Percentiles rank a stretch among this genome's conserved stretches.
These are phyloP conservation scores for Sinosuthora webbiana DNA, from an alignment of 2,113 vertebrate genomes.

Conservation along the genomic window DNA sequence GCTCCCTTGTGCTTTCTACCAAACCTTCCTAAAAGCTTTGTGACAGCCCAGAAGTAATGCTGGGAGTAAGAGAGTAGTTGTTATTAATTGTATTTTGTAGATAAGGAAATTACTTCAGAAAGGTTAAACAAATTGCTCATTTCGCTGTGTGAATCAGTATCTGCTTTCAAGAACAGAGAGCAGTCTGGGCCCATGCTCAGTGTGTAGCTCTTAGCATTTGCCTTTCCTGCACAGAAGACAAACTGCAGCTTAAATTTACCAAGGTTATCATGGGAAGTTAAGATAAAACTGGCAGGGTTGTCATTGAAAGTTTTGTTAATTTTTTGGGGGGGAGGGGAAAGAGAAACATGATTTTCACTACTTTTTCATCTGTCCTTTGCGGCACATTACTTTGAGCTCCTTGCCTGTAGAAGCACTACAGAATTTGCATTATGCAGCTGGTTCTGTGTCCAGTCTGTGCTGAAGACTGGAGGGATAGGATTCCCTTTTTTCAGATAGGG, in stretches of 20 bases:
- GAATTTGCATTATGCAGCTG: neutral
- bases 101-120: constrained; percentile 25
- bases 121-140: constrained; percentile 36
- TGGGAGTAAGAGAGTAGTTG: neutral
- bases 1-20: neutral
- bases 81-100: constrained; percentile 26
- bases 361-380: neutral
- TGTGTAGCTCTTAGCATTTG: neutral
- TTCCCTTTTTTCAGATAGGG: neutral
- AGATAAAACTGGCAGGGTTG: neutral
- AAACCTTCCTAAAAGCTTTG: constrained; percentile 21
- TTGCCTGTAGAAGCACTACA: neutral
- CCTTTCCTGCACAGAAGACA: neutral
- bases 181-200: neutral
- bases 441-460: neutral
- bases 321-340: neutral
- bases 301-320: neutral
- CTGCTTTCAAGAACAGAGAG: neutral
- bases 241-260: neutral
- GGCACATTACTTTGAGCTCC: neutral
- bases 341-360: neutral
- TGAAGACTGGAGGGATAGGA: neutral
- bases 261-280: neutral
- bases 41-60: constrained; percentile 13
- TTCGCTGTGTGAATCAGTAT: neutral